Conservation (phyloP, 2,888 invertebrate species). For the Escarpia spicata region DNA sequence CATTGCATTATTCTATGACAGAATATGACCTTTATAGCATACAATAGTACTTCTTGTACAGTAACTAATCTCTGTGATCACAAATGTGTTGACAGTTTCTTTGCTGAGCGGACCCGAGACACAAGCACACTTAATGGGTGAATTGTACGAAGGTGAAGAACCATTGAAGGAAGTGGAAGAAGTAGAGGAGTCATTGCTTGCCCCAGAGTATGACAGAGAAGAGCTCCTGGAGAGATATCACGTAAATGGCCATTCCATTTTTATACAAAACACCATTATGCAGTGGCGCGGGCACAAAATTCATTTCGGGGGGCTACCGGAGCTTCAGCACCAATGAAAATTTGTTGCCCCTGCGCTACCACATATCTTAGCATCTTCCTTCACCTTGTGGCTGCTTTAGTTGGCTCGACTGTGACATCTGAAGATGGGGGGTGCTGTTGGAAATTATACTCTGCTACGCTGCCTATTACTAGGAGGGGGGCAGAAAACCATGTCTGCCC, state of each 20-base stretch:
- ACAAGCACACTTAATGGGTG: not conserved
- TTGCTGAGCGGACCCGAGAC: not conserved
- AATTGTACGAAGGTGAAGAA: constrained; percentile 21
- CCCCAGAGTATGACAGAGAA: constrained; percentile 54
- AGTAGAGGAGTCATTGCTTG: constrained; percentile 50
- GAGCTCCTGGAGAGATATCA: constrained; percentile 60
- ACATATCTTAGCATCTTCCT: too few relatives aligned
- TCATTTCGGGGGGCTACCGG: too few relatives aligned
- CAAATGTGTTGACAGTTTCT: not conserved
- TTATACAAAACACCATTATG: not conserved
- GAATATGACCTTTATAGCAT: not conserved
- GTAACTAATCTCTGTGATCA: not conserved
- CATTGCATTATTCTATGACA: too few relatives aligned
- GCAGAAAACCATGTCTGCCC: too few relatives aligned
- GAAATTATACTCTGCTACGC: too few relatives aligned
- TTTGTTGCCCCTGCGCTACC: too few relatives aligned
- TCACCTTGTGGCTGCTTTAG: too few relatives aligned
- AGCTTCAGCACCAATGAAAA: too few relatives aligned
- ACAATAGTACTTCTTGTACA: not conserved
- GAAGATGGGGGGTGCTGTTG: too few relatives aligned
- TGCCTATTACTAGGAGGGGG: too few relatives aligned
- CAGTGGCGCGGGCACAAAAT: too few relatives aligned
- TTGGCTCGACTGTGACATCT: too few relatives aligned
- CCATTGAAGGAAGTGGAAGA: constrained; percentile 50
- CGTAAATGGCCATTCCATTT: constrained; percentile 46